These are phyloP conservation scores for Anolis carolinensis DNA, from an alignment of 2,113 vertebrate species.

Conservation along the genomic window DNA sequence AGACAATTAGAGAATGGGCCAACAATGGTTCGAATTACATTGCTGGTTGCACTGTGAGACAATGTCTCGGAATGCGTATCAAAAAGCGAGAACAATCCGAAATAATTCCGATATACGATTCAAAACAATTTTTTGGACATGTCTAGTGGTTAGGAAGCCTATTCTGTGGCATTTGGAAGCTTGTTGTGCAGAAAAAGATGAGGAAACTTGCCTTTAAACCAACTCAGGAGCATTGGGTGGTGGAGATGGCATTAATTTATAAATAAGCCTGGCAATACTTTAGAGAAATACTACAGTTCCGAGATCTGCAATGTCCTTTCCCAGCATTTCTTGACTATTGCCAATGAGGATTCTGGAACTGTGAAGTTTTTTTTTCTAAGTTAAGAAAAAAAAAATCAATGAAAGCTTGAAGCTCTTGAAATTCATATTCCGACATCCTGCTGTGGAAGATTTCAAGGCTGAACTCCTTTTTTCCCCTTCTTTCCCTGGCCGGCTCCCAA, in stretches of 20 bases:
- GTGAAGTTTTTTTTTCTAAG: not conserved
- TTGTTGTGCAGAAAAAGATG: not conserved
- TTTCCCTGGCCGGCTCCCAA: not conserved
- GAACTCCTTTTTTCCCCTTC: not conserved
- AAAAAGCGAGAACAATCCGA: too few species aligned
- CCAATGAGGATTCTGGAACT: not conserved
- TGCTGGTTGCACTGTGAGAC: too few species aligned
- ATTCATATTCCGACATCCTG: not conserved
- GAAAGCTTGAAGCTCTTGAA: not conserved
- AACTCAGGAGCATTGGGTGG: not conserved
- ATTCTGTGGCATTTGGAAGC: too few species aligned
- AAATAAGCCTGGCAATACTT: not conserved
- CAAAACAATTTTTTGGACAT: too few species aligned
- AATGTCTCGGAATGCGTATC: too few species aligned
- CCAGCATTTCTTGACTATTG: not conserved
- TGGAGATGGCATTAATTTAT: not conserved
- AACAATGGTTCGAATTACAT: too few species aligned
- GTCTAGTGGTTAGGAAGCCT: too few species aligned
- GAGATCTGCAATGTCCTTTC: not conserved
- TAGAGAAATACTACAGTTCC: not conserved
- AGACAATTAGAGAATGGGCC: too few species aligned
- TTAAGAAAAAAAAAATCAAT: not conserved
- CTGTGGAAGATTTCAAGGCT: not conserved
- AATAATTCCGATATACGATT: too few species aligned
- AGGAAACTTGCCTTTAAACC: not conserved